These are phyloP conservation scores for Chromoteleia sp. DNA, from an alignment of 2,888 invertebrate species.

Conservation along the genomic window DNA sequence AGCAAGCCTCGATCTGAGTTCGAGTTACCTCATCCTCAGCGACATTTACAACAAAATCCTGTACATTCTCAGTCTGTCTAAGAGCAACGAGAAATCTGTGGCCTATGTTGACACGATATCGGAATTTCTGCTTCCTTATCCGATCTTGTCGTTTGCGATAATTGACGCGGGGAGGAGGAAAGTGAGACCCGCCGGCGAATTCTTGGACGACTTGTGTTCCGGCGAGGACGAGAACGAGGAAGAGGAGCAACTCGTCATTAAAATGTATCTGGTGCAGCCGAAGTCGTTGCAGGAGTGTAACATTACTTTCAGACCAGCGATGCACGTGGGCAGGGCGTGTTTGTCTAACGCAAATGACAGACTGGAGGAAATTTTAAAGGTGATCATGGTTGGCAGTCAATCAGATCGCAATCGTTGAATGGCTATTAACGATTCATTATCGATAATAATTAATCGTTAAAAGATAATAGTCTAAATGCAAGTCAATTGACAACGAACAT, in stretches of 20 bases:
- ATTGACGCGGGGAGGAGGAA: constrained; percentile 89
- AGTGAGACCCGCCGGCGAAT: constrained; percentile 80
- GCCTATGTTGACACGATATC: constrained; percentile 91
- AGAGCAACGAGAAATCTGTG: constrained; percentile 87
- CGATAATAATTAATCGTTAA: no score
- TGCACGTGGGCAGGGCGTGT: constrained; percentile 74
- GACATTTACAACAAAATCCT: constrained; percentile 94
- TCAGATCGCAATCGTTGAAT: no score
- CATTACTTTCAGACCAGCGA: constrained; percentile 87
- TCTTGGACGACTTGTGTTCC: constrained; percentile 86
- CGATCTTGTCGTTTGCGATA: constrained; percentile 95
- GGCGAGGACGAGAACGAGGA: constrained; percentile 87
- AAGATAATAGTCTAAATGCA: no score
- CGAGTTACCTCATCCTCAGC: constrained; percentile 94
- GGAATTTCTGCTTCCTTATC: constrained; percentile 94
- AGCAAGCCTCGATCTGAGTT: constrained; percentile 93
- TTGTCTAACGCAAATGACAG: constrained; percentile 81
- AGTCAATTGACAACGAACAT: no score
- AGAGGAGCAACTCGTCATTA: constrained; percentile 86
- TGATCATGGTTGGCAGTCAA: constrained; percentile 74
- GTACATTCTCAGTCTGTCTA: constrained; percentile 91
- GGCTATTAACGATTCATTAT: no score
- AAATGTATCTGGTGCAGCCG: constrained; percentile 93
- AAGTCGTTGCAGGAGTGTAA: constrained; percentile 95
- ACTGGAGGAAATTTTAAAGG: constrained; percentile 70